Evolutionary conservation across 2,113 vertebrate genomes (phyloP), one percentile per base, ranked within the genome.

Genomic region (Rhinopomastus cyanomelas): DNA sequence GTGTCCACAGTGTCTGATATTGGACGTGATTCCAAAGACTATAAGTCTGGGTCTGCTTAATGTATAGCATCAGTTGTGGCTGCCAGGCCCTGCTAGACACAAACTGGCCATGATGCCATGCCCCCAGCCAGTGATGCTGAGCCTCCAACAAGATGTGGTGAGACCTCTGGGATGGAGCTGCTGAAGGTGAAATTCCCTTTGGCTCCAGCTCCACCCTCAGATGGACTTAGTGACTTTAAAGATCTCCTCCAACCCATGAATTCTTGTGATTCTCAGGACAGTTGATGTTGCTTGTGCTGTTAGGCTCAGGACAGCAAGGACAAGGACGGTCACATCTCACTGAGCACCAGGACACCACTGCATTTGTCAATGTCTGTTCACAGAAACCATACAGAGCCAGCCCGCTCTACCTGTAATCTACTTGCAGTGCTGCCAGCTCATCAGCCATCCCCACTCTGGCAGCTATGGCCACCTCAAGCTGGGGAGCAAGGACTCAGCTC

Each of bases 321-420:
- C 22, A 15, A 21, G 52, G 80, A 73, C 55, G 44, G 49, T 71
- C 79, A 72, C 64, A 36, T 39, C 42, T 22, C 8, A 49, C 44
- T 1, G 1, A 5, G 42, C 11, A 5, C 46, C 20, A 21, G 46
- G 34, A 67, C 0, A 2, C 21, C 0, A 0, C 88, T 90, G 71
- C 80, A 36, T 18, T 83, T 57, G 32, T 42, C 39, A 42, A 15
- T 42, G 39, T 42, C 39, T 42, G 39, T 42, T 42, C 39, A 42
- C 15, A 42, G 39, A 15, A 42, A 42, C 39, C 39, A 42, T 15
- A 42, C 15, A 15, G 39, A 42, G 39, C 39, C 39, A 42, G 39
- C 39, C 11, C n/a, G n/a, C n/a, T n/a, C 15, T 42, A 15, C 11
- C 15, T 42, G 39, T 15, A 11, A 42, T 42, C 39, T 42, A 15